Conservation (phyloP, 1,140 invertebrate genomes). For the Delia radicum region DNA sequence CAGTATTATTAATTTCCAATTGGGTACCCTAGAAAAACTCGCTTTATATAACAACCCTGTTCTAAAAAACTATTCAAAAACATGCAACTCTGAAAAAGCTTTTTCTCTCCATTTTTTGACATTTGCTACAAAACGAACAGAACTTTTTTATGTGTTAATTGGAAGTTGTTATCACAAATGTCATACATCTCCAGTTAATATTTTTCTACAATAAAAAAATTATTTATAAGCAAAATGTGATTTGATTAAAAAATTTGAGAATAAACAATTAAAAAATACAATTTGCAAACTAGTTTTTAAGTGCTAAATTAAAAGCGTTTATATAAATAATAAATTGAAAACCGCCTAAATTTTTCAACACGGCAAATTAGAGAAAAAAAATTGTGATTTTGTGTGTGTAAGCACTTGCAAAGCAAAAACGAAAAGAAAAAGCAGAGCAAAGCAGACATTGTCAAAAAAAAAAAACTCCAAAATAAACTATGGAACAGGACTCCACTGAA, state of each 20-base stretch:
- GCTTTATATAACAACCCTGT: no score
- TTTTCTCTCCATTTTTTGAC: background rate
- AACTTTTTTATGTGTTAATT: slow-evolving; percentile 13
- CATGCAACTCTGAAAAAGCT: background rate
- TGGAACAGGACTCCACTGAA: slow-evolving; percentile 54
- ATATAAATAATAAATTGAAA: background rate
- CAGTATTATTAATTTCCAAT: no score
- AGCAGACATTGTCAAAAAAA: slow-evolving; percentile 15
- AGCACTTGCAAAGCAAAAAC: background rate
- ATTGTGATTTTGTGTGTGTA: slow-evolving; percentile 24
- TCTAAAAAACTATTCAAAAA: no score
- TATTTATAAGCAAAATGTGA: slow-evolving; percentile 30
- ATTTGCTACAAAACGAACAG: slow-evolving; percentile 1
- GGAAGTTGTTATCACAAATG: slow-evolving; percentile 23
- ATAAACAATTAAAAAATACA: background rate
- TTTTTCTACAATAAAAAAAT: slow-evolving; percentile 19
- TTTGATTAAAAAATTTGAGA: slow-evolving; percentile 26
- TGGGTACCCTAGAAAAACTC: no score
- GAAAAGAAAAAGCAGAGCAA: slow-evolving; percentile 17
- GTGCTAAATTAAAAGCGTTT: background rate
- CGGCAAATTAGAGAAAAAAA: slow-evolving; percentile 26
- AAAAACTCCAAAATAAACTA: slow-evolving; percentile 26
- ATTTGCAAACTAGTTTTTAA: slow-evolving; percentile 13
- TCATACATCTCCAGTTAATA: slow-evolving; percentile 14
- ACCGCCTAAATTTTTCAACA: slow-evolving; percentile 12